phyloP scores from a whole-genome alignment of 1,140 invertebrate species.

The Drosophila triauraria region DNA sequence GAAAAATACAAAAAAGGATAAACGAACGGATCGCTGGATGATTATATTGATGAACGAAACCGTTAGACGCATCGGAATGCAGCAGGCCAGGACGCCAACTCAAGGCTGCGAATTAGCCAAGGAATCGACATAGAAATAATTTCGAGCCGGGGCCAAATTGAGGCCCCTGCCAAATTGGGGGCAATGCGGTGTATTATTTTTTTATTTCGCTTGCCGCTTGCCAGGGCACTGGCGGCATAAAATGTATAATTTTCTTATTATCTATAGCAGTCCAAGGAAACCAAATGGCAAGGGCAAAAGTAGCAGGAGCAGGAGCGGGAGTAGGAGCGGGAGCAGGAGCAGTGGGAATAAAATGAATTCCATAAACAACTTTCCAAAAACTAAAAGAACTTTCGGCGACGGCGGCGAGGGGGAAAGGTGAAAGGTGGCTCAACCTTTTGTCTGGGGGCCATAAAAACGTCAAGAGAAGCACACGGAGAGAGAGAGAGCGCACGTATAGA shows the following conservation, averaged over 20 bases:
- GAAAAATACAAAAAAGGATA: slow-evolving; percentile 44
- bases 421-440: slow-evolving; percentile 64
- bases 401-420: slow-evolving; percentile 26
- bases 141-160: slow-evolving; percentile 66
- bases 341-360: slow-evolving; percentile 79
- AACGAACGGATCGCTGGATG: slow-evolving; percentile 55
- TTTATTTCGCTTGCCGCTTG: slow-evolving; percentile 24
- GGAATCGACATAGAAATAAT: slow-evolving; percentile 61
- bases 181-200: slow-evolving; percentile 75
- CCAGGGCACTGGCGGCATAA: slow-evolving; percentile 57
- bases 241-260: slow-evolving; percentile 85
- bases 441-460: slow-evolving; percentile 65
- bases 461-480: slow-evolving; percentile 13
- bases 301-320: slow-evolving; percentile 20
- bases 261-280: slow-evolving; percentile 57
- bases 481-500: slow-evolving; percentile 15
- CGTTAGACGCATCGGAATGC: slow-evolving; percentile 82
- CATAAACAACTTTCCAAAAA: slow-evolving; percentile 82
- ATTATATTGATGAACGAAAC: slow-evolving; percentile 62
- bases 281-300: slow-evolving; percentile 46
- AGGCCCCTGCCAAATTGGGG: slow-evolving; percentile 69
- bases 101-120: slow-evolving; percentile 40
- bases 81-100: slow-evolving; percentile 37
- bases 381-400: slow-evolving; percentile 37
- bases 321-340: slow-evolving; percentile 13